Base-by-base conservation (phyloP, 2,113 vertebrate species). In the Lamprologus ornatipinnis region DNA sequence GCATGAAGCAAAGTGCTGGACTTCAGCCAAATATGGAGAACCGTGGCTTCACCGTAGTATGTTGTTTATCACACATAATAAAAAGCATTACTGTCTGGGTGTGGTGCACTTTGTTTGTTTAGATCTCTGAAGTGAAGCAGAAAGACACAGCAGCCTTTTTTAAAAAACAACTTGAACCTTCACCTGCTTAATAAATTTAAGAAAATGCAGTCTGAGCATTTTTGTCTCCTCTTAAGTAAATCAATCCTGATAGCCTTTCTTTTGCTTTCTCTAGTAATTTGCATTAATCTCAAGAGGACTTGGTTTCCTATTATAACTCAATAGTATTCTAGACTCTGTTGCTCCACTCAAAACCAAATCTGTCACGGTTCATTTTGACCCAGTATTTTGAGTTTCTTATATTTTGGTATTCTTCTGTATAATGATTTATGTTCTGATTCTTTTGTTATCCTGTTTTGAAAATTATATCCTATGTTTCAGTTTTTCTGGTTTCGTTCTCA, bases 301-400 rank as follows among this genome's bases (percentile, higher is more conserved):
- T 55, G 54, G 54, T 55, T 26, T 57, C 54, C 54, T 57, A 26
- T 57, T 57, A 57, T 57, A 57, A 14, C 54, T 57, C 23, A 57
- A 8, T 3, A 57, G 21, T 57, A 55, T 13, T 55, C 21, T 14
- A 57, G 5, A 26, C 54, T 57, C 23, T 26, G 23, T 57, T 26
- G 54, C 54, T 0, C 0, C 54, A 26, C 54, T 57, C 54, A 57
- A 57, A 5, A 26, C 12, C 54, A 57, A 57, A 2, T 57, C 6
- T 57, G 54, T 57, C 54, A 57, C 12, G 3, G 6, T 1, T 17
- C 1, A 8, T 5, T 57, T 57, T 57, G 54, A 14, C 23, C 54
- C 54, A 57, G 54, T 5, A 26, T 57, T 14, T 57, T 26, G 54
- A 57, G 54, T 57, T 57, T 57, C 21, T 55, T 55, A 7, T 3